Evolutionary conservation across 2,888 invertebrate genomes (phyloP), one percentile per base, ranked within the genome.

Genomic region (Acleris sparsana): DNA sequence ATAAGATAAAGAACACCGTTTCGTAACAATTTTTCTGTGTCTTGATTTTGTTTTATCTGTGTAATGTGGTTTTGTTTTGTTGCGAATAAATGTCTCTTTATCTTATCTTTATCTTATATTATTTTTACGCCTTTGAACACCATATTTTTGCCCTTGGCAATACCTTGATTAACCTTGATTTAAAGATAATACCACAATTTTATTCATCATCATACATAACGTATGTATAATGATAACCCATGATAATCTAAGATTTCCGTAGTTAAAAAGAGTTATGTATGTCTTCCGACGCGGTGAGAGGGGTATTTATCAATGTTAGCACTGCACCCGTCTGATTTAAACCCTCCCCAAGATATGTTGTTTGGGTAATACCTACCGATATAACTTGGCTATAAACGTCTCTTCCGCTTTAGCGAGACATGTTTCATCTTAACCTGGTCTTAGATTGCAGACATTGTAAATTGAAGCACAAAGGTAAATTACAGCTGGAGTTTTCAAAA

Each of bases 191-290:
- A 7, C 25, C 39, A 39, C 4, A 39, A 44, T 6, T n/a, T 46
- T 7, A n/a, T 46, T 46, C 6, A 17, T 17, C 16, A 39, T 46
- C 5, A 46, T 46, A 16, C 9, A 17, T 46, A 46, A n/a, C 17
- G 9, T 33, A 46, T 17, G 44, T n/a, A 44, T n/a, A 16, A 44
- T 0, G 39, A 18, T 53, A 53, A 53, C 39, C 13, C 43, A 20
- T 22, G 22, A 55, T 61, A 70, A 71, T 69, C 69, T 62, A 74
- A 76, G 69, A 74, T 80, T 69, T 76, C 75, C 73, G 81, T 77
- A 77, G 79, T 80, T 79, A 80, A 77, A 75, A 76, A 82, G 84
- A 86, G 80, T 82, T 80, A 85, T 83, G 82, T 80, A 79, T 83
- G 83, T 82, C 82, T 80, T 82, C 80, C 79, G 82, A 79, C 82